These are phyloP conservation scores for Lepus townsendii DNA, from an alignment of 2,797 vertebrate species.

Conservation along the genomic window DNA sequence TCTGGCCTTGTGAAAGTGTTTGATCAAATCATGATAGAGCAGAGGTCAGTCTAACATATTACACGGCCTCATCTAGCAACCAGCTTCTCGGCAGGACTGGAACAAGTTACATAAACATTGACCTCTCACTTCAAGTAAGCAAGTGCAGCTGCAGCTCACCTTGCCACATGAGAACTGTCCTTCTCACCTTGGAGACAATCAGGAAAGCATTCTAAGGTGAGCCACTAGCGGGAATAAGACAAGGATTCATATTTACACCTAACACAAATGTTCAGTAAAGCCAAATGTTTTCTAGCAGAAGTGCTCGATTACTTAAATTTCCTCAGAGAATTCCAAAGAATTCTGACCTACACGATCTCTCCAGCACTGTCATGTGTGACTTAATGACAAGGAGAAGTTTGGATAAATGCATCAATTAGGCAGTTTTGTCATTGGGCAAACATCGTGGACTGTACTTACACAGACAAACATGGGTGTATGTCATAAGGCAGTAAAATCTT, in stretches of 20 bases:
- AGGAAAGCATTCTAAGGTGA: not conserved
- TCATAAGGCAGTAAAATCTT: not conserved
- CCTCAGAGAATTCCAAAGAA: not conserved
- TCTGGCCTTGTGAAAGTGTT: not conserved
- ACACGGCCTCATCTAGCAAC: not conserved
- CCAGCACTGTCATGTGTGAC: not conserved
- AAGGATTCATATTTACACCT: not conserved
- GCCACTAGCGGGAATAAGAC: not conserved
- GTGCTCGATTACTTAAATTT: not conserved
- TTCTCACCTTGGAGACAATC: not conserved
- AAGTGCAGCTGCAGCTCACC: too few species aligned
- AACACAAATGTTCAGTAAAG: not conserved
- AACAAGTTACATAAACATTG: accelerated
- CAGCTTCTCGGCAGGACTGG: not conserved
- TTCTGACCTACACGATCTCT: not conserved
- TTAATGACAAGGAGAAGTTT: not conserved
- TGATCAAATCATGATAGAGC: not conserved
- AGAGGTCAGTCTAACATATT: not conserved
- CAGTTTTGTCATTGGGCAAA: not conserved
- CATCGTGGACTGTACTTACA: not conserved
- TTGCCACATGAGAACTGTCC: not conserved
- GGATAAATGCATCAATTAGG: not conserved
- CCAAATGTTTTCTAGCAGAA: not conserved
- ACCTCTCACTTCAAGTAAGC: not conserved
- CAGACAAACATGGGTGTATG: not conserved